Evolutionary conservation across 2,113 vertebrate genomes (phyloP).

Genomic region (Lutjanus erythropterus): DNA sequence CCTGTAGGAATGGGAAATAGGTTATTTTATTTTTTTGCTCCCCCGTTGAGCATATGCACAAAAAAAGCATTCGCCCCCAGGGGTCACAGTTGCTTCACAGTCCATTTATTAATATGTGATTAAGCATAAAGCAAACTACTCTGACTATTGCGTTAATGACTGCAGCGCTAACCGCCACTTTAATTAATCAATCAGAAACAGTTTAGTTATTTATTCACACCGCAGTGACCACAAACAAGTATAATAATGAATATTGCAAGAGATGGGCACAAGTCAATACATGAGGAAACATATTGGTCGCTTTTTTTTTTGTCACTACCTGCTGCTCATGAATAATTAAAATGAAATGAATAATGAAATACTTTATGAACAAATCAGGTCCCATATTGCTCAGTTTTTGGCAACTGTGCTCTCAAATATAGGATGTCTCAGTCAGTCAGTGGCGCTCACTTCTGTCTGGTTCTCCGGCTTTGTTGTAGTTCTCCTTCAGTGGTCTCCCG

Average conservation of each 20-base stretch:
- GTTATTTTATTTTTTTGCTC: constrained; percentile 37
- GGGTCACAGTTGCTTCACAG: constrained; percentile 10
- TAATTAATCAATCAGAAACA: constrained; percentile 31
- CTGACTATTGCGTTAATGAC: constrained; percentile 23
- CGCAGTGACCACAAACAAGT: constrained; percentile 3
- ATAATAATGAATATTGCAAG: constrained; percentile 37
- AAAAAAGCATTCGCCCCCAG: not conserved
- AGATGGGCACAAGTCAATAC: constrained; percentile 28
- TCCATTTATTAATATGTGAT: constrained; percentile 33
- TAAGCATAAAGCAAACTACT: not conserved
- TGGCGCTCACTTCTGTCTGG: too few relatives aligned
- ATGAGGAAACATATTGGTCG: constrained; percentile 21
- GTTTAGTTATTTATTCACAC: constrained; percentile 22
- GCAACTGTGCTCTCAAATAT: not conserved
- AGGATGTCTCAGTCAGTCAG: not conserved
- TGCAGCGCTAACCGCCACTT: not conserved
- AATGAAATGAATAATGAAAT: constrained; percentile 54
- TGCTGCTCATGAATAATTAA: constrained; percentile 60
- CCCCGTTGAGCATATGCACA: constrained; percentile 50
- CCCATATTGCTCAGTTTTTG: constrained; percentile 24
- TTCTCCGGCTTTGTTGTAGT: too few relatives aligned
- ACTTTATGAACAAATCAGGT: constrained; percentile 32
- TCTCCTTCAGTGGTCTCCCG: too few relatives aligned
- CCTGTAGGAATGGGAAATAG: constrained; percentile 50
- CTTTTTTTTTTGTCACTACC: constrained; percentile 43